Percentiles rank a stretch among this genome's conserved stretches.
phyloP scores from a whole-genome alignment of 2,113 vertebrate species.

The Lampris megalopsis region DNA sequence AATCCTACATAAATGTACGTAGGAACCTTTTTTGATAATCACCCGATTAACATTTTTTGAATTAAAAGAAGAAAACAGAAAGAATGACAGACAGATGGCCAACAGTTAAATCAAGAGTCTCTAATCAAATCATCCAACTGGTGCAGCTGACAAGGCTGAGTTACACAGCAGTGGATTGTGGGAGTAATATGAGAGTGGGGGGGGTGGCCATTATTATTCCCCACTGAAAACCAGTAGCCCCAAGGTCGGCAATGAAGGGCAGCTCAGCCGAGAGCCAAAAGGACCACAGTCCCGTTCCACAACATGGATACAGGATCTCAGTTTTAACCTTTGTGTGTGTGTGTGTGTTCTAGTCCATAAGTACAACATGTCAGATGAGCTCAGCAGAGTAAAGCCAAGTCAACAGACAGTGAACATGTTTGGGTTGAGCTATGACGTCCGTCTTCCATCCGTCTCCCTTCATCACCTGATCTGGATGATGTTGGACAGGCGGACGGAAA shows the following conservation, averaged over 20 bases:
- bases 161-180: slow-evolving; percentile 8
- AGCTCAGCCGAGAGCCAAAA: slow-evolving; percentile 25
- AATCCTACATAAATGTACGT: too few relatives aligned
- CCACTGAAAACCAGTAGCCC: background rate
- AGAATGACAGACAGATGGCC: background rate
- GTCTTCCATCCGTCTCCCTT: background rate
- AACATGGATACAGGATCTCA: background rate
- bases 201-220: background rate
- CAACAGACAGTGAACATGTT: too few relatives aligned
- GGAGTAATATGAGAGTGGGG: background rate
- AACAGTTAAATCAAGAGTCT: slow-evolving; percentile 26
- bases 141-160: slow-evolving; percentile 9
- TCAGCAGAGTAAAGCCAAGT: background rate
- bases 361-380: slow-evolving; percentile 15
- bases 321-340: slow-evolving; percentile 1
- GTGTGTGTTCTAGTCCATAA: too few relatives aligned
- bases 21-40: background rate
- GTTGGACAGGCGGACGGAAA: too few relatives aligned
- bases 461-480: too few relatives aligned
- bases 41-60: background rate
- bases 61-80: slow-evolving; percentile 1
- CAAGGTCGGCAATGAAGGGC: slow-evolving; percentile 30
- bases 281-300: slow-evolving; percentile 16
- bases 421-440: too few relatives aligned
- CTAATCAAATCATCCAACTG: slow-evolving; percentile 34